Evolutionary conservation across 2,888 invertebrate species (phyloP).

Genomic region (Lepidochitona cinerea): DNA sequence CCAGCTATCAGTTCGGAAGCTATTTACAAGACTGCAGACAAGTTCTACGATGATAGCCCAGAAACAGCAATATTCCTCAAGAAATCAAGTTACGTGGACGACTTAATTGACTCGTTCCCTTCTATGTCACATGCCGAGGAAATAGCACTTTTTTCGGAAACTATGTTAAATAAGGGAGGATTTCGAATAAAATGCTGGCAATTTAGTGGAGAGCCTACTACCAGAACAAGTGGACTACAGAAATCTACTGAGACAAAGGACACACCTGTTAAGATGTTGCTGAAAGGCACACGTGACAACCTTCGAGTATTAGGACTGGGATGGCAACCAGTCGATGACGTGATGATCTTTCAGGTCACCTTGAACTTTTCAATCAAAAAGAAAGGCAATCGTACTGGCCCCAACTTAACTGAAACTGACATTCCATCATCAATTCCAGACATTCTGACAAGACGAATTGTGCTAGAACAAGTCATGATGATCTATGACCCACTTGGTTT

Average conservation of each 20-base stretch:
- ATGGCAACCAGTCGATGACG: not conserved
- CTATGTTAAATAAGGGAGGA: slow-evolving; percentile 3
- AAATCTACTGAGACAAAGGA: not conserved
- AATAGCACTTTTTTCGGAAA: not conserved
- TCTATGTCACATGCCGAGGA: not conserved
- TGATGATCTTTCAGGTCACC: not conserved
- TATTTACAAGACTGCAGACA: slow-evolving; percentile 2
- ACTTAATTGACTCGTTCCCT: not conserved
- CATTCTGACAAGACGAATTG: not conserved
- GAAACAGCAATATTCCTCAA: not conserved
- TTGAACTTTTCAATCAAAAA: slow-evolving; percentile 2
- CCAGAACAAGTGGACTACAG: not conserved
- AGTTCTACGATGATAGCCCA: not conserved
- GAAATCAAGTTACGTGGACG: slow-evolving; percentile 12
- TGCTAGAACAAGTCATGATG: not conserved
- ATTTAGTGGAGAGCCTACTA: not conserved
- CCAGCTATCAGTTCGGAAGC: slow-evolving; percentile 1
- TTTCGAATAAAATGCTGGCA: not conserved
- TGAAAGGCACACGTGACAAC: not conserved
- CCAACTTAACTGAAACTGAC: not conserved
- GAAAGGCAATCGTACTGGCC: not conserved
- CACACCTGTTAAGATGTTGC: not conserved
- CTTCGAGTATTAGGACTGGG: not conserved
- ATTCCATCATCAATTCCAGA: not conserved
- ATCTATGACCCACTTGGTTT: slow-evolving; percentile 12